Conservation (phyloP, 2,797 vertebrate genomes). For the Phoxinus dragarum region DNA sequence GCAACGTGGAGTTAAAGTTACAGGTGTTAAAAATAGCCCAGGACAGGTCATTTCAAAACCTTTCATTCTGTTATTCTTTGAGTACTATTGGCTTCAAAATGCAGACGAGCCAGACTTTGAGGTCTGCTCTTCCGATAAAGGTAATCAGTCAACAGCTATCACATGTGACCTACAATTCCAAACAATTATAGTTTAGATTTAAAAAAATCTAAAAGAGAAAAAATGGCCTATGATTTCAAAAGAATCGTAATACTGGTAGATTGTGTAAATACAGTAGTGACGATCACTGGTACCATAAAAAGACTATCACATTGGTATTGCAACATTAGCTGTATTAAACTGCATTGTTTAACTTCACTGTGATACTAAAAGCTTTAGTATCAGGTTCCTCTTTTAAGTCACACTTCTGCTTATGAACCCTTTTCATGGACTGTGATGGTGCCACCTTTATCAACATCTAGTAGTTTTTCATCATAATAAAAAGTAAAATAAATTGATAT, state of each 20-base stretch:
- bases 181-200: not conserved
- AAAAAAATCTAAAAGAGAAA: not conserved
- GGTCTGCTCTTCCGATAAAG: not conserved
- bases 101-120: not conserved
- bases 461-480: not conserved
- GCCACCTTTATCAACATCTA: not conserved
- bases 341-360: not conserved
- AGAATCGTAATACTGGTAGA: not conserved
- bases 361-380: not conserved
- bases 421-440: not conserved
- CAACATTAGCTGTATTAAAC: not conserved
- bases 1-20: not conserved
- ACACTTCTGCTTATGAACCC: slow-evolving; percentile 16
- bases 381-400: slow-evolving; percentile 21
- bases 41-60: not conserved
- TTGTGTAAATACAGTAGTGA: not conserved
- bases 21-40: not conserved
- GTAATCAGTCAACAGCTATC: not conserved
- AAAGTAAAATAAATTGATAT: not conserved
- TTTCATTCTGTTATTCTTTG: not conserved
- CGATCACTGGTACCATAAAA: not conserved
- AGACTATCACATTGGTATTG: not conserved
- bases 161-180: not conserved
- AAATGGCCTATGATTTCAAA: not conserved
- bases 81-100: not conserved